A percentile compares a stretch with the other conserved stretches of the same genome.
phyloP scores from a whole-genome alignment of 1,140 invertebrate species.

The Rhyzopertha dominica region DNA sequence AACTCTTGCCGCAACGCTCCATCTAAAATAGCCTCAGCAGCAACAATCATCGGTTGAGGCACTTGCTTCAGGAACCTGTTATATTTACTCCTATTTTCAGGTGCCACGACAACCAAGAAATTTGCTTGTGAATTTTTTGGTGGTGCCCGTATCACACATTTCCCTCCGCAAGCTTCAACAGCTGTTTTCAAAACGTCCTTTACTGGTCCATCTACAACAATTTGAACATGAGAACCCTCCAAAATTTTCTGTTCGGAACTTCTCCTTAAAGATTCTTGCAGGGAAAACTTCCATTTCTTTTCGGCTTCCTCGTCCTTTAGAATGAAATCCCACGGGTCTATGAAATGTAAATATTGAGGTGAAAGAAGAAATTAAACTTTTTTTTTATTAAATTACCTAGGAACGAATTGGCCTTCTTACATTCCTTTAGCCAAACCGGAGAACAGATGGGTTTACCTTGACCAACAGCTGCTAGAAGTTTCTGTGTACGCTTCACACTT shows the following conservation, averaged over 20 bases:
- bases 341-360: not conserved
- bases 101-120: constrained; percentile 31
- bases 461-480: constrained; percentile 49
- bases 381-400: constrained; percentile 35
- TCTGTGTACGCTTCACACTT: constrained; percentile 48
- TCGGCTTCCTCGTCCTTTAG: constrained; percentile 47
- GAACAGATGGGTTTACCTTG: constrained; percentile 49
- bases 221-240: constrained; percentile 27
- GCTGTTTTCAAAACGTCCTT: constrained; percentile 39
- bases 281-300: constrained; percentile 46
- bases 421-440: constrained; percentile 48
- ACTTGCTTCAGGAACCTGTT: constrained; percentile 33
- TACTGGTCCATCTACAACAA: constrained; percentile 23
- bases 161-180: constrained; percentile 40
- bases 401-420: constrained; percentile 44
- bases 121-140: constrained; percentile 17
- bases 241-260: constrained; percentile 32
- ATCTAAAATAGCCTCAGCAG: constrained; percentile 48
- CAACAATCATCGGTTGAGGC: constrained; percentile 42
- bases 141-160: constrained; percentile 28
- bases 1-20: constrained; percentile 48
- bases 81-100: constrained; percentile 34
- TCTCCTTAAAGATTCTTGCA: constrained; percentile 42
- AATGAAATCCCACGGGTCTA: constrained; percentile 51
- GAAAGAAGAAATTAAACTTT: constrained; percentile 2